Percentiles rank a stretch among this genome's conserved stretches.
Conservation (phyloP, 2,797 vertebrate species). For the Leptoclinus maculatus region DNA sequence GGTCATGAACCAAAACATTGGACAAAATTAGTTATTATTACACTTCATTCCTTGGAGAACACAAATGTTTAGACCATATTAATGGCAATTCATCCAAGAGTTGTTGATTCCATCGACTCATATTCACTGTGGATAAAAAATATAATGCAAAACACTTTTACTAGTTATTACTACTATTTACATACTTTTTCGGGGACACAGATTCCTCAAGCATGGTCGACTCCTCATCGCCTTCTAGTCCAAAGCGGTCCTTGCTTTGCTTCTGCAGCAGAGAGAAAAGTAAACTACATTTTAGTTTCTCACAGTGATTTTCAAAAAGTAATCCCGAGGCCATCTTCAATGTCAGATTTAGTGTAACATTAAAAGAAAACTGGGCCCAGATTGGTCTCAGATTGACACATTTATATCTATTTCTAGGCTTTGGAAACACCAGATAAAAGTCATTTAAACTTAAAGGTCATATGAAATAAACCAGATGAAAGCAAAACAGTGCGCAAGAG, state of each 20-base stretch:
- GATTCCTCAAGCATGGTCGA: conserved; percentile 99
- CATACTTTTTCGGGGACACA: conserved; percentile 98
- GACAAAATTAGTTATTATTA: not conserved
- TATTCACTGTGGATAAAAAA: not conserved
- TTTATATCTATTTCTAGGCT: not conserved
- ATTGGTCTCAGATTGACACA: not conserved
- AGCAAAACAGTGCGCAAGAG: not conserved
- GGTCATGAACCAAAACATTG: not conserved
- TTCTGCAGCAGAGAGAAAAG: conserved; percentile 84
- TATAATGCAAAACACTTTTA: not conserved
- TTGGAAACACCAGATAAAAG: not conserved
- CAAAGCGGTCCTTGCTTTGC: conserved; percentile 99
- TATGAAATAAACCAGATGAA: not conserved
- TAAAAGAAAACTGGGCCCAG: not conserved
- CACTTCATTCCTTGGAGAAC: not conserved
- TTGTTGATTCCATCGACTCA: not conserved
- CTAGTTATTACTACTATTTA: not conserved
- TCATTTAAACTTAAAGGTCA: not conserved
- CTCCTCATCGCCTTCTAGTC: conserved; percentile 97
- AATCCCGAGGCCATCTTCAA: not conserved
- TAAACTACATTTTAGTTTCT: not conserved
- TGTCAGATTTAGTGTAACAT: not conserved
- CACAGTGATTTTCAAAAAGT: not conserved
- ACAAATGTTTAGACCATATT: not conserved
- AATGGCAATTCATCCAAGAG: not conserved